These are phyloP conservation scores for Eudemis profundana DNA, from an alignment of 2,888 invertebrate genomes.

Conservation along the genomic window DNA sequence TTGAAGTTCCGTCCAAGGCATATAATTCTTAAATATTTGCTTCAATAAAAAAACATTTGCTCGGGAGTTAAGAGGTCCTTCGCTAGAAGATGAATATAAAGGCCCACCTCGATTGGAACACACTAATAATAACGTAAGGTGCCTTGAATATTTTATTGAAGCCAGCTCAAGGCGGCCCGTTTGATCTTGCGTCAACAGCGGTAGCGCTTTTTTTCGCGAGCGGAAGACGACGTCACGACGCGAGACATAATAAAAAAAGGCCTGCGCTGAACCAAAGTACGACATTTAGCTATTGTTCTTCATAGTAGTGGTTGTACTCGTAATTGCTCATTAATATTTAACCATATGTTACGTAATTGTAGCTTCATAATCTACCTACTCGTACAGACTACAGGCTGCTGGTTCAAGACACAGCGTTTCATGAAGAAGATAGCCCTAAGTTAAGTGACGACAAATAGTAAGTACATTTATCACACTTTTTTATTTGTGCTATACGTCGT, in stretches of 20 bases:
- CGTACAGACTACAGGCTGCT: too few species aligned
- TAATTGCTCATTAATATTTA: too few species aligned
- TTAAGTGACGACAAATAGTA: too few species aligned
- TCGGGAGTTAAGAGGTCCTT: not conserved
- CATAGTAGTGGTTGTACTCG: not conserved
- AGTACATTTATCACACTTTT: too few species aligned
- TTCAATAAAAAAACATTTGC: too few species aligned
- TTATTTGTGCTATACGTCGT: too few species aligned
- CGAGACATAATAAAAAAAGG: constrained; percentile 1
- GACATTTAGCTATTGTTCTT: not conserved
- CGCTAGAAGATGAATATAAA: not conserved
- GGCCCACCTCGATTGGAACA: not conserved
- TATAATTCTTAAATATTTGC: too few species aligned
- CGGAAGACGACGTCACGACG: constrained; percentile 8
- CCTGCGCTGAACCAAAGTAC: not conserved
- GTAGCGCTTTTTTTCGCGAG: not conserved
- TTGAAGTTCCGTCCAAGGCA: too few species aligned
- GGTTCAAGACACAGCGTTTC: too few species aligned
- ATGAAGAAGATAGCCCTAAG: too few species aligned
- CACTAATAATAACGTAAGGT: not conserved
- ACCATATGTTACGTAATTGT: too few species aligned
- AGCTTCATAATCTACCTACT: too few species aligned
- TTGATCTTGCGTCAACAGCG: not conserved
- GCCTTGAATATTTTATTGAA: not conserved
- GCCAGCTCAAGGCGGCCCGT: not conserved